Percentiles rank a stretch among this genome's conserved stretches.
Conservation (phyloP, 2,113 vertebrate genomes). For the Aviceda subcristata region DNA sequence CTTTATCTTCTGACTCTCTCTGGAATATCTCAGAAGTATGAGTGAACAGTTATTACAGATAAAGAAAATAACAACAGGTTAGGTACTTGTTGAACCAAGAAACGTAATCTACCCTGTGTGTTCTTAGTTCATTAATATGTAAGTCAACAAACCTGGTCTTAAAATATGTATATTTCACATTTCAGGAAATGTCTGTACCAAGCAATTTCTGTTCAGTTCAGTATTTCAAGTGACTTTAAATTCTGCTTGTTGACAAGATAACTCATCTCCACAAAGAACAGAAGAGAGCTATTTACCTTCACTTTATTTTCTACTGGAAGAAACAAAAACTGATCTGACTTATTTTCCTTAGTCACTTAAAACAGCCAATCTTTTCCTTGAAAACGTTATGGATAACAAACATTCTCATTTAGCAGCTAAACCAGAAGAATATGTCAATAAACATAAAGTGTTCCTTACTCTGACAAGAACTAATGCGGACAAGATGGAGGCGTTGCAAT, state of each 20-base stretch:
- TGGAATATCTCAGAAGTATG: neutral
- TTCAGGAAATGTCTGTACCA: neutral
- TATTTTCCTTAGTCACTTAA: neutral
- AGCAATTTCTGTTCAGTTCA: neutral
- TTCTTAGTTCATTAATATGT: neutral
- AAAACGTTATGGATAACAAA: neutral
- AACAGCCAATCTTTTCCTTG: neutral
- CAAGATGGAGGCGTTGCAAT: neutral
- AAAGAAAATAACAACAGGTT: neutral
- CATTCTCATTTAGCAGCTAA: neutral
- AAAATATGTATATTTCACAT: neutral
- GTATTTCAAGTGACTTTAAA: neutral
- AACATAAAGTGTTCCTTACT: neutral
- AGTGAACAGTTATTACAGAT: neutral
- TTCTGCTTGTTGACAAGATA: neutral
- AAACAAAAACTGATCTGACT: neutral
- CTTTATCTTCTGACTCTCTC: neutral
- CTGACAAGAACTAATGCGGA: neutral
- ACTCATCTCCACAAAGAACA: neutral
- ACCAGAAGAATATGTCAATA: neutral
- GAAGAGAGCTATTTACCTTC: neutral
- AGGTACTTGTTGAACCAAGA: slow-evolving; percentile 1
- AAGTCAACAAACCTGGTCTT: neutral
- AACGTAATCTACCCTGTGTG: neutral
- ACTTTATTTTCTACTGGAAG: neutral